Conservation (phyloP, 2,113 vertebrate species). For the Myrmophylax atrothorax region DNA sequence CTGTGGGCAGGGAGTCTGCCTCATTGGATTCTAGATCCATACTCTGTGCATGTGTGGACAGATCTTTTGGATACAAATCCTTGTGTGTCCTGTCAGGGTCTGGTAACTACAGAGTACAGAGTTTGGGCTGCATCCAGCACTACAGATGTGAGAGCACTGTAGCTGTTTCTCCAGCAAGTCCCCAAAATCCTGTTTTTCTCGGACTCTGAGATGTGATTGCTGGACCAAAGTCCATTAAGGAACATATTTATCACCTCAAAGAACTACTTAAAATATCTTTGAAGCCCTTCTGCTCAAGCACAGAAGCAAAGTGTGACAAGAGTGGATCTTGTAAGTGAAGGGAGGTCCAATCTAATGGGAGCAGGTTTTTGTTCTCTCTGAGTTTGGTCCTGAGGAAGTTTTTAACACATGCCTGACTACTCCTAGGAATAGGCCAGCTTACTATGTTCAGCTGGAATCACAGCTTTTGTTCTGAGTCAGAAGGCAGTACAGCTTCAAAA, state of each 20-base stretch:
- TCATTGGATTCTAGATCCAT: neutral
- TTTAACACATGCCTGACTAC: neutral
- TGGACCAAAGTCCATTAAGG: neutral
- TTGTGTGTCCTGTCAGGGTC: neutral
- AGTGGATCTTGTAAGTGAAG: neutral
- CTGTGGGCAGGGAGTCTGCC: neutral
- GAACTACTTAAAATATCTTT: neutral
- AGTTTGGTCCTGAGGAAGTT: neutral
- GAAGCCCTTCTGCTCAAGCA: neutral
- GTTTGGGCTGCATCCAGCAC: neutral
- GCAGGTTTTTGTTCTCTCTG: neutral
- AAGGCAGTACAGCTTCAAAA: neutral
- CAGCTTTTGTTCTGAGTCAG: neutral
- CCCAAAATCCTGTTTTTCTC: neutral
- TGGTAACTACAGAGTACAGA: neutral
- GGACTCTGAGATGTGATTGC: neutral
- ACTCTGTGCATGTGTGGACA: neutral
- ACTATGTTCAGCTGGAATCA: neutral
- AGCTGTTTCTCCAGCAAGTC: neutral
- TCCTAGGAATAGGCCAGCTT: neutral
- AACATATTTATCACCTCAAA: neutral
- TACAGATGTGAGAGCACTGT: neutral
- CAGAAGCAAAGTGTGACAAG: neutral
- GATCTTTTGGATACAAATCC: neutral
- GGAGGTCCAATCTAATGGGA: neutral